Evolutionary conservation across 2,113 vertebrate species (phyloP).

Genomic region (Motacilla tschutschensis): DNA sequence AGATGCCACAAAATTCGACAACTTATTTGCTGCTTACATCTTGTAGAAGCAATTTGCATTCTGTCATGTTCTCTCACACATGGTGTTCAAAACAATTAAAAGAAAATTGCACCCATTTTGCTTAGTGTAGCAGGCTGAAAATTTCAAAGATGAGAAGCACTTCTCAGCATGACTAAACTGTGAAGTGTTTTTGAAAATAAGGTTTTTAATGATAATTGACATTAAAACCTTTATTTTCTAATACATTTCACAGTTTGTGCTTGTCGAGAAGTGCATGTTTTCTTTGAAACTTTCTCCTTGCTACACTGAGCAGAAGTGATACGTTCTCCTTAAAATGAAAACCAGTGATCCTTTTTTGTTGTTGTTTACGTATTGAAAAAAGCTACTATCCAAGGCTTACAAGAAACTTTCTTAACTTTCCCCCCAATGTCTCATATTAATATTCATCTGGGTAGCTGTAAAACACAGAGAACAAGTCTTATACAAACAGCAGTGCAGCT

Average conservation of each 20-base stretch:
- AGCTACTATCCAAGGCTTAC: not conserved
- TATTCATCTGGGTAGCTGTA: not conserved
- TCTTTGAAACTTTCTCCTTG: constrained; percentile 48
- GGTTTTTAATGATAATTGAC: constrained; percentile 63
- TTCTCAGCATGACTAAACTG: constrained; percentile 62
- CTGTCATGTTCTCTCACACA: constrained; percentile 65
- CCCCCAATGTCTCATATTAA: not conserved
- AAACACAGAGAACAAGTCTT: constrained; percentile 5
- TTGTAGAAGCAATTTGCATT: constrained; percentile 63
- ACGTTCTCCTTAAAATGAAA: constrained; percentile 22
- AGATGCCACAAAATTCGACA: constrained; percentile 12
- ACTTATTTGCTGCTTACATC: constrained; percentile 6
- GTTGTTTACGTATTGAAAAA: not conserved
- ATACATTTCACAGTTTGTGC: constrained; percentile 58
- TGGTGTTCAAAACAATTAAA: constrained; percentile 66
- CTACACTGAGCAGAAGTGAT: constrained; percentile 12
- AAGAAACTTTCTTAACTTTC: not conserved
- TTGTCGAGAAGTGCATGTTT: constrained; percentile 12
- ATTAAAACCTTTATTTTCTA: constrained; percentile 66
- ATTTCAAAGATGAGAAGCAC: constrained; percentile 59
- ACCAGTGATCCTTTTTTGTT: not conserved
- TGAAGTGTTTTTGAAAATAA: constrained; percentile 64
- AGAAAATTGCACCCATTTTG: constrained; percentile 68
- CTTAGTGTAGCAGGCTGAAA: constrained; percentile 53
- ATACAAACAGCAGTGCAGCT: not conserved